Base-by-base conservation (phyloP, 2,113 vertebrate genomes). In the Cottus gobio region DNA sequence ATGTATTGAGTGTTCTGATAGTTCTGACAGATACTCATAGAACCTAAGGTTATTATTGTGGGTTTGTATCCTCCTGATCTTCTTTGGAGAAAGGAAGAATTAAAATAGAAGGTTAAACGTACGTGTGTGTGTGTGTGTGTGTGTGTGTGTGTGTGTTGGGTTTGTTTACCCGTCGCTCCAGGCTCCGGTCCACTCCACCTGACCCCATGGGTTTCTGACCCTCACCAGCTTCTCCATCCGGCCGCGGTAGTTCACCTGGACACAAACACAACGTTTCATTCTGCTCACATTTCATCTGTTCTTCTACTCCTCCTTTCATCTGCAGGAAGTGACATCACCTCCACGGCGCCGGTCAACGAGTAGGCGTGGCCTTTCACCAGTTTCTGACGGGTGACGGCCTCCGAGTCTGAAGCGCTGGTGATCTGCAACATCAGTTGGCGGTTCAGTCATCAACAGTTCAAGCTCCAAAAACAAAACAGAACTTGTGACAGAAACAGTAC, bases 131-230 rank as follows among this genome's bases (percentile, higher is more conserved):
- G 36, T 9, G 34, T 34, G 37, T 39, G 37, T 42, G 39, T 12
- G 46, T 48, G 16, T 44, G 37, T 31, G 37, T 39, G 42, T 44
- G 12, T 42, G 22, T 52, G 50, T 5, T 8, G 8, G 48, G 48
- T 50, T 8, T 24, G 9, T 10, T 24, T 92, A 99, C 97, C 95
- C 96, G 76, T 99, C 98, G 0, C 96, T 97, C 98, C 97, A 99
- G n/a, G 94, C 94, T 26, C 98, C 98, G 0, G 97, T 99, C 98
- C 98, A 99, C 87, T 99, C 98, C 90, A 99, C 97, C 88, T 99
- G 95, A 30, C 98, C 97, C 97, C 97, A 99, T 22, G 98, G 98
- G 76, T 99, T 99, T 68, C 97, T 93, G 88, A 99, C 94, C 26
- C 97, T 94, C 80, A 99, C 93, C 91, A 99, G 91, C 83, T 97